Evolutionary conservation across 2,113 vertebrate genomes (phyloP), one percentile per base, ranked within the genome.

Genomic region (Leucoraja erinaceus): DNA sequence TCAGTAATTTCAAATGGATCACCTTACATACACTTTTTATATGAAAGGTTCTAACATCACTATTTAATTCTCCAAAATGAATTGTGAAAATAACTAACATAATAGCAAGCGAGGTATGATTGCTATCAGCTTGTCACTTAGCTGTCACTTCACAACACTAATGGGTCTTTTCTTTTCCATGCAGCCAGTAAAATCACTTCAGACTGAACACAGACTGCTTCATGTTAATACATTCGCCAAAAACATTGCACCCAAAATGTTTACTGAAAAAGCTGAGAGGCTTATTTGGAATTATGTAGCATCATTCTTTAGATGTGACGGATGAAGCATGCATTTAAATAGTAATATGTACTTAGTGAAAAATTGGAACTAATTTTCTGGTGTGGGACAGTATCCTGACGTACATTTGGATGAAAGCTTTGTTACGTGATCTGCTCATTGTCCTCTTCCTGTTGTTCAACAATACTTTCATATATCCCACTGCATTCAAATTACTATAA

Each of bases 201-300:
- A 38, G 63, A 90, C 9, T 91, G 66, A 47, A 38, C 66, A 72
- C 90, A 91, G 8, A 25, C 66, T 72, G 18, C 66, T 91, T 74
- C 70, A 91, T 28, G 31, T 91, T 74, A 91, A 91, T 91, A 31
- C 33, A 91, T 91, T 91, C 90, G 38, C 90, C 38, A 47, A 72
- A 72, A 72, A 91, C 72, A 72, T 91, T 91, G 68, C 66, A 91
- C 33, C 90, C 33, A 54, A 72, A 91, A 91, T 54, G 33, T 91
- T 91, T 54, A 91, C 90, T 91, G 33, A 72, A 91, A 91, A 91
- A 11, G n/a, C 20, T 33, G 12, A 74, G 66, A 72, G 18, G 20
- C 38, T 72, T 72, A 72, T 91, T 74, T 72, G 8, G n/a, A 28
- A 74, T 86, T 16, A 59, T 47, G 4, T 22, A 47, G 33, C 22